Percentiles rank a stretch among this genome's conserved stretches.
Conservation (phyloP, 2,113 vertebrate species). For the Brachypodius melanocephalos region DNA sequence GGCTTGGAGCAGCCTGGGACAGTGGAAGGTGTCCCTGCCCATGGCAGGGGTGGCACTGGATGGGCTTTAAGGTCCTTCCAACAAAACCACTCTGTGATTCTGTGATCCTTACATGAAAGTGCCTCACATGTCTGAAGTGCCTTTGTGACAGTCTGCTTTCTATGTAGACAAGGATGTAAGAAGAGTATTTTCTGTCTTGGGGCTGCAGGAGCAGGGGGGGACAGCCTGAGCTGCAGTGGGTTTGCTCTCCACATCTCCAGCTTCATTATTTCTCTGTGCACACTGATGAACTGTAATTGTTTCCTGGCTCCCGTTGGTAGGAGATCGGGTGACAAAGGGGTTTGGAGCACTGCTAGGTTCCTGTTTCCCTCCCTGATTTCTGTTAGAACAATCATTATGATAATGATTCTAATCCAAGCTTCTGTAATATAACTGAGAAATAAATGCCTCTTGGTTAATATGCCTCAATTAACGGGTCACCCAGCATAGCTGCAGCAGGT, state of each 20-base stretch:
- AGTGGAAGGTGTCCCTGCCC: background rate
- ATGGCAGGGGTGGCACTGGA: background rate
- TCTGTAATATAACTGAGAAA: conserved; percentile 51
- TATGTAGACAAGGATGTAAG: background rate
- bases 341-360: conserved; percentile 50
- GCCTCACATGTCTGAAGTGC: background rate
- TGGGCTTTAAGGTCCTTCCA: accelerated
- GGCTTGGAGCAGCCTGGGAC: background rate
- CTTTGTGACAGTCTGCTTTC: background rate
- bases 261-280: background rate
- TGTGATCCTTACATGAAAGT: background rate
- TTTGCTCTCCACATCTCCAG: background rate
- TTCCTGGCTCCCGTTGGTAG: background rate
- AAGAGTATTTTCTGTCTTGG: background rate
- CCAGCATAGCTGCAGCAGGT: conserved; percentile 35
- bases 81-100: background rate
- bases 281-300: conserved; percentile 41
- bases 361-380: conserved; percentile 55
- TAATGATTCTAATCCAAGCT: conserved; percentile 56
- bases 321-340: conserved; percentile 16
- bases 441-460: conserved; percentile 56
- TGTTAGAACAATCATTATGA: conserved; percentile 58
- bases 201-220: background rate
- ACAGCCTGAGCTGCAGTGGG: background rate
- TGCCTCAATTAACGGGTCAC: conserved; percentile 51